Conservation (phyloP, 2,113 vertebrate genomes). For the Lethenteron reissneri region DNA sequence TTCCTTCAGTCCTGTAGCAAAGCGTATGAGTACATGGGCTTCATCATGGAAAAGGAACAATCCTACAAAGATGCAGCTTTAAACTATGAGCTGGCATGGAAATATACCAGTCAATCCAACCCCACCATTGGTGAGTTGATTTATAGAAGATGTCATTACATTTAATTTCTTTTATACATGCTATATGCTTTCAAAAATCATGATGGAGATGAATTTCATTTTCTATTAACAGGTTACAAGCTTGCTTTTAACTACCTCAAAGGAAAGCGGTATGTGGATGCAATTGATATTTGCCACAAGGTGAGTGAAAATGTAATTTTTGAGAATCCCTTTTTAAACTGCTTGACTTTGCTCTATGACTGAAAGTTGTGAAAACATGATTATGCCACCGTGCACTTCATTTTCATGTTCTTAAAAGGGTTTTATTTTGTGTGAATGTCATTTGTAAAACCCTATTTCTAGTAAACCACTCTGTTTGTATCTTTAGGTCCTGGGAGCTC, state of each 20-base stretch:
- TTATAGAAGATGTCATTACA: slow-evolving; percentile 7
- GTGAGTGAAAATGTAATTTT: slow-evolving; percentile 21
- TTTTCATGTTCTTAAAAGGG: background rate
- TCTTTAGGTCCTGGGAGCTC: slow-evolving; percentile 48
- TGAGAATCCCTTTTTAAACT: background rate
- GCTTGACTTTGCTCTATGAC: too few species aligned
- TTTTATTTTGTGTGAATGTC: slow-evolving; percentile 7
- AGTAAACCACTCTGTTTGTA: background rate
- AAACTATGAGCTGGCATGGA: slow-evolving; percentile 94
- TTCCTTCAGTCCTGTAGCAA: slow-evolving; percentile 70
- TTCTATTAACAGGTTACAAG: slow-evolving; percentile 50
- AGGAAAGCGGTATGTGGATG: slow-evolving; percentile 71
- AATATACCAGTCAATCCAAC: slow-evolving; percentile 56
- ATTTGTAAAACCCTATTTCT: background rate
- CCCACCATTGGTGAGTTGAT: slow-evolving; percentile 45
- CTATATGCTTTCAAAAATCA: background rate
- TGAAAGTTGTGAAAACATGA: too few species aligned
- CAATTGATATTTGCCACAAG: slow-evolving; percentile 80
- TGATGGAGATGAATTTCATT: slow-evolving; percentile 5
- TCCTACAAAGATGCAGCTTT: slow-evolving; percentile 63
- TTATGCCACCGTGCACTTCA: too few species aligned
- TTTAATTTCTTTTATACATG: background rate
- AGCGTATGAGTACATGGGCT: slow-evolving; percentile 87
- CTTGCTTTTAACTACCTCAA: slow-evolving; percentile 95
- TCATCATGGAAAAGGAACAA: slow-evolving; percentile 95